Base-by-base conservation (phyloP, 1,140 invertebrate genomes). In the Pseudachorutes palmiensis region DNA sequence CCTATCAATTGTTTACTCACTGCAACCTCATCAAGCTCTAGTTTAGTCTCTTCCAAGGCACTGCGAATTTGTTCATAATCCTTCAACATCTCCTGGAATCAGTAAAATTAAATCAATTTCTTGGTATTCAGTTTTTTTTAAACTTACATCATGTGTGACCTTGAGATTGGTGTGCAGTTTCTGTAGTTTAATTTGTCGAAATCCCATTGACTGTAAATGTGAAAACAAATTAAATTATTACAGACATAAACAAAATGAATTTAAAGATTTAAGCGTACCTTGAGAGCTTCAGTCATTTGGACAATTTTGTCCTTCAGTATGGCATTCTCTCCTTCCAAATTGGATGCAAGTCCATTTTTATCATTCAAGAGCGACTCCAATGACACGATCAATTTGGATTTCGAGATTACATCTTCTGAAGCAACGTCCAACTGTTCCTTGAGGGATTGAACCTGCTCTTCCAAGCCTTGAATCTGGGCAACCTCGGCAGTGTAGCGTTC, bases 341-440 rank as follows among this genome's bases (percentile, higher is more conserved):
- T 3, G 5, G 12, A 5, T 24, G 24, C 12, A 5, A 12, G 24
- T 22, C 24, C 51, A 22, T 55, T 55, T 22, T 55, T 55, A 5
- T 55, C 51, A 5, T 55, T 55, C 3, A 55, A 22, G 9, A 55
- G 14, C 24, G 51, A 19, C 24, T 55, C 51, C 12, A 55, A 26
- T 5, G 51, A 55, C 3, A 12, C 51, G 24, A 55, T 55, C 12
- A 55, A 22, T 5, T 24, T 5, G 5, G 51, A 16, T 26, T 55
- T 55, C 3, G 51, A 16, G 12, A 5, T 24, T 24, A 55, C 9
- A 55, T 55, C 51, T 24, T 55, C 51, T 9, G 51, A 55, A 55
- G 51, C 51, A 55, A 55, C 24, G 24, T 55, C 51, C 51, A 55
- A 55, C 51, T 55, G 9, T 22, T 55, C 51, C 24, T 55, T 55